phyloP scores from a whole-genome alignment of 2,113 vertebrate species.

The Junco hyemalis region DNA sequence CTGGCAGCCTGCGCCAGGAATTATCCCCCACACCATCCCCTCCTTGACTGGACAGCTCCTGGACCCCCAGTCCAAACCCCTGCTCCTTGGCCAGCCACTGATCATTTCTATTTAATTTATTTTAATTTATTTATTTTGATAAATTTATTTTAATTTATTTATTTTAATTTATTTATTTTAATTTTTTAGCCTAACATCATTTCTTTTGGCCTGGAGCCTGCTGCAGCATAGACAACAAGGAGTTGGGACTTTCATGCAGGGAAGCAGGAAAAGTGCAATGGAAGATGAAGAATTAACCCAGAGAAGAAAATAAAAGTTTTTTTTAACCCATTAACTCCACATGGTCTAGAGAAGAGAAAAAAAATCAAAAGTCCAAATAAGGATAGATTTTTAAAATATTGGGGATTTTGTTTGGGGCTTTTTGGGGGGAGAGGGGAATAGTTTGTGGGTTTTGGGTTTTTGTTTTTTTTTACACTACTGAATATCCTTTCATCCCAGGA shows the following conservation, averaged over 20 bases:
- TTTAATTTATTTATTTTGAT: no score
- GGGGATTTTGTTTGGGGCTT: accelerated
- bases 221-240: accelerated
- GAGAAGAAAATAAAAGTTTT: neutral
- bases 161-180: no score
- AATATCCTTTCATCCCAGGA: neutral
- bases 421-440: accelerated
- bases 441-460: accelerated
- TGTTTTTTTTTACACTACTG: neutral
- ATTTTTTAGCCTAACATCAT: neutral
- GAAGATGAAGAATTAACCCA: neutral
- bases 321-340: neutral
- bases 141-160: neutral
- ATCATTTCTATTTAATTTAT: neutral
- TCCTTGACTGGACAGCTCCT: neutral
- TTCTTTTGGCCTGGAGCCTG: neutral
- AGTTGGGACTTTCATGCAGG: neutral
- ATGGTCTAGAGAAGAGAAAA: accelerated
- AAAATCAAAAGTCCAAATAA: accelerated
- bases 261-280: neutral
- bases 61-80: neutral
- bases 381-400: neutral
- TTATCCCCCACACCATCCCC: neutral
- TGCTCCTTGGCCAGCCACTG: neutral
- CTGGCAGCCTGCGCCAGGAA: conserved; percentile 22